phyloP scores from a whole-genome alignment of 2,797 vertebrate species.

The Tapera naevia region DNA sequence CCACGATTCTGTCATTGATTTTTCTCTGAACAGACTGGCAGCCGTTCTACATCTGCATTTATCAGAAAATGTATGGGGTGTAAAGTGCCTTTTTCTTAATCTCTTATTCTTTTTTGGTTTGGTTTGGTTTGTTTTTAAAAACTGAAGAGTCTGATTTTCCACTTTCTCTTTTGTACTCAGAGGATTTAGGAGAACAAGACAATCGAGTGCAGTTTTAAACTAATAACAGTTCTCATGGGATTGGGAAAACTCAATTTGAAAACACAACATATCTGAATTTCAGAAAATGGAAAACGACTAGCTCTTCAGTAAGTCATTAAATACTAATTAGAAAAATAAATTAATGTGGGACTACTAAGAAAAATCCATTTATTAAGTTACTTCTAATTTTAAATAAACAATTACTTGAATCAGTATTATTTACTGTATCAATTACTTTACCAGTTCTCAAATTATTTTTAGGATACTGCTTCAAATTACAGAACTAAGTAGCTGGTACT shows the following conservation, averaged over 20 bases:
- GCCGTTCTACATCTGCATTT: neutral
- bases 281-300: conserved; percentile 43
- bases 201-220: neutral
- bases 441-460: conserved; percentile 34
- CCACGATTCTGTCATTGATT: neutral
- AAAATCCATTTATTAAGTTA: conserved; percentile 41
- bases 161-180: neutral
- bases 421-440: conserved; percentile 37
- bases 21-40: conserved; percentile 29
- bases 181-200: neutral
- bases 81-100: neutral
- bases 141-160: neutral
- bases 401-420: conserved; percentile 50
- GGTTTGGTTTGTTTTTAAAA: too few species aligned
- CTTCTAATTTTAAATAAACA: conserved; percentile 36
- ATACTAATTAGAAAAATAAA: conserved; percentile 60
- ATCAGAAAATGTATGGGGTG: neutral
- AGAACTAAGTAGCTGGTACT: conserved; percentile 25
- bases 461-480: conserved; percentile 32
- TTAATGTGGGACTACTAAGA: neutral
- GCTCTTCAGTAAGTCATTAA: conserved; percentile 55
- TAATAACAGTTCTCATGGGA: neutral
- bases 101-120: neutral
- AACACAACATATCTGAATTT: neutral
- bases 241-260: neutral